Evolutionary conservation across 2,888 invertebrate genomes (phyloP), one percentile per base, ranked within the genome.

Genomic region (Glyphotaelius pellucidus): DNA sequence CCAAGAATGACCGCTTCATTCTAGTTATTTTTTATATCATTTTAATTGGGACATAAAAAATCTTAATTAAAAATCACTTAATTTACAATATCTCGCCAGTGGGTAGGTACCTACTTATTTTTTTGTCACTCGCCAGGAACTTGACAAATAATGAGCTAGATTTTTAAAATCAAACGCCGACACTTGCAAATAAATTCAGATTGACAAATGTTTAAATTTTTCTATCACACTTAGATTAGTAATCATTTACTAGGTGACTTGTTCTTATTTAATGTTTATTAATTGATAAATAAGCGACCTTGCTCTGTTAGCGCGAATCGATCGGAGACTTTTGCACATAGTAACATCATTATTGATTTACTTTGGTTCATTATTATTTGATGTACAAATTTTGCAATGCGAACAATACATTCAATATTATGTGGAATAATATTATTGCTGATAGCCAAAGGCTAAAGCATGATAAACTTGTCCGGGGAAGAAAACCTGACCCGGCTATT

Each of bases 381-480:
- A 67, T 67, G 25, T 25, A 25, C 67, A 67, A n/a, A 1, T 67
- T 9, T 67, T n/a, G 67, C 25, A n/a, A n/a, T n/a, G 67, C 25
- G 67, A 67, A 67, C 67, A 67, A 67, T 81, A 31, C 30, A 30
- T 80, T 14, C 3, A 31, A 80, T 80, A 80, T 32, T 31, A 81
- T 31, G 80, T 42, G 47, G 47, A 42, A 85, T 85, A 85, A 85
- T 42, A 25, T 35, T 47, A 80, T 47, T 88, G 88, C 88, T 19
- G 80, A 52, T 81, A 91, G 80, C 91, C 91, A 91, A 91, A 91
- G 91, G 91, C 91, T 91, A 91, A 91, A 9, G 32, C 52, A 35
- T 52, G 88, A 91, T 91, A 91, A 91, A 91, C 91, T 89, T 89
- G 83, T 81, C 38, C 38, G n/a, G 30, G 67, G 52, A 52, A 47